Base-by-base conservation (phyloP, 2,797 vertebrate genomes). In the Arremon aurantiirostris region DNA sequence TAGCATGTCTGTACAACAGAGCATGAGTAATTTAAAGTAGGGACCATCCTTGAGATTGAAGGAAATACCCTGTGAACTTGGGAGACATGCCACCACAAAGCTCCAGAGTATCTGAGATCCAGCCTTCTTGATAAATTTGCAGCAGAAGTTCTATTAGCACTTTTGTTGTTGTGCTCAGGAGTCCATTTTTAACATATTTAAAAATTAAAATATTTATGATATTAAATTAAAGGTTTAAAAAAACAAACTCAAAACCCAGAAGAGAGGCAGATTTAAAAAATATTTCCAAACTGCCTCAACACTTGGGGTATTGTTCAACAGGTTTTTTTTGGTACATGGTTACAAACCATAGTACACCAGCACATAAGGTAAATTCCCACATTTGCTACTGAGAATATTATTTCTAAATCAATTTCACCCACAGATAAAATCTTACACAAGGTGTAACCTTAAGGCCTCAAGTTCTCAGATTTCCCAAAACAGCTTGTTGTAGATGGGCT, bases 21-120 rank as follows among this genome's bases (percentile, higher is more conserved):
- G 59, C 70, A 50, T 96, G 96, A 96, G 66, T 94, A 96, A 97
- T 91, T 92, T 94, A 79, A 84, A 94, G 86, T 21, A 55, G 34
- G n/a, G 73, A 90, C 56, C 79, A 89, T 90, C 56, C 75, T 28
- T 55, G 28, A 91, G 52, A 93, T 32, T 73, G 66, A 94, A 93
- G 76, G n/a, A 82, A 93, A 68, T 87, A 82, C 9, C 5, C 41
- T 89, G 52, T 59, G 88, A 86, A 82, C 8, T n/a, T 82, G 76
- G 76, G 70, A 94, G 37, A 82, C 8, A 8, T 17, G 70, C 64
- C 57, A 28, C 27, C 21, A 66, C 42, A 86, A 91, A 88, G 59
- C 82, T 91, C 59, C 52, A 37, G 27, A 32, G 14, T 32, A 60
- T 41, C 5, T 66, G 23, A 72, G 55, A 76, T 42, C 23, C 47